phyloP scores from a whole-genome alignment of 2,113 vertebrate species.

The Loxodonta africana region DNA sequence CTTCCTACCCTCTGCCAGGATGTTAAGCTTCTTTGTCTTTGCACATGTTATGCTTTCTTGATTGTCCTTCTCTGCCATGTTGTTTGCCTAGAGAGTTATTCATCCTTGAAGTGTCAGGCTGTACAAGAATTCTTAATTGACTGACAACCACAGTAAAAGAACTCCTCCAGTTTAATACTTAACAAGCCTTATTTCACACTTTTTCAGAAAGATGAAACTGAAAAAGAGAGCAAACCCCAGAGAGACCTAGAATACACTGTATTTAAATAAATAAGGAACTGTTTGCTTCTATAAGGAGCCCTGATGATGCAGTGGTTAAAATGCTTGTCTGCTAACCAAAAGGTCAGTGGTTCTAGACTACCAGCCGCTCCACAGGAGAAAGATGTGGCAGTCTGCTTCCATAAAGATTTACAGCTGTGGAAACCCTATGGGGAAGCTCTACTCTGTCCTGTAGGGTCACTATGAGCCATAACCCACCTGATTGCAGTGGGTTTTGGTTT shows the following conservation, averaged over 20 bases:
- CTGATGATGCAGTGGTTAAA: no score
- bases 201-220: constrained; percentile 8
- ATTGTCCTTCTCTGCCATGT: not conserved
- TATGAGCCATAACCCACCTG: no score
- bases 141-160: constrained; percentile 28
- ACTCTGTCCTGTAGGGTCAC: no score
- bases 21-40: not conserved
- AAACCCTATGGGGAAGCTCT: no score
- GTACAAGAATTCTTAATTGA: constrained; percentile 41
- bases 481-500: no score
- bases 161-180: not conserved
- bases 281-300: not conserved
- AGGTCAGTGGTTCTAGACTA: no score
- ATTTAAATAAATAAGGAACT: constrained; percentile 28
- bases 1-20: not conserved
- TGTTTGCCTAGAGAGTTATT: not conserved
- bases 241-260: not conserved
- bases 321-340: no score
- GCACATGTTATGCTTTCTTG: not conserved
- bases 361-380: no score
- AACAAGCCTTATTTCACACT: constrained; percentile 26
- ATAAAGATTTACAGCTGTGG: no score
- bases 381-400: no score
- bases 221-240: not conserved
- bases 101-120: constrained; percentile 24